These are phyloP conservation scores for Diabrotica undecimpunctata DNA, from an alignment of 1,140 invertebrate species.

Conservation along the genomic window DNA sequence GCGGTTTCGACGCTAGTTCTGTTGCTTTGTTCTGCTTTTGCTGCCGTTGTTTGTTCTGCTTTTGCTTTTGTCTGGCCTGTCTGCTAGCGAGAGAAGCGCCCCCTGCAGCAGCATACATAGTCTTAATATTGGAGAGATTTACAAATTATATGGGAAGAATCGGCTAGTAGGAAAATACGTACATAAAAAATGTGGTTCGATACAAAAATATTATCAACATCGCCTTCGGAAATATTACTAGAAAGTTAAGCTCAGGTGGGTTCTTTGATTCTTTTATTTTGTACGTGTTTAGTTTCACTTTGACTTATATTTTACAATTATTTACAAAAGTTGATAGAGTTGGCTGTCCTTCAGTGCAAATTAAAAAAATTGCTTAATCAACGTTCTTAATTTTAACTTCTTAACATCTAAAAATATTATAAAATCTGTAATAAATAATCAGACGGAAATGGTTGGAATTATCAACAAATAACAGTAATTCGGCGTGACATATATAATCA, in stretches of 20 bases:
- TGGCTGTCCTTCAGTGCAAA: neutral
- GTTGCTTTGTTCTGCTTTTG: constrained; percentile 47
- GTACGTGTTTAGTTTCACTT: no score
- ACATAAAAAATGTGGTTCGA: neutral
- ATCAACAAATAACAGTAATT: constrained; percentile 22
- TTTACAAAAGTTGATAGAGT: neutral
- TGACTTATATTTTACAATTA: neutral
- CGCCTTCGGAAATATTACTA: no score
- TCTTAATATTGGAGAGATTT: constrained; percentile 32
- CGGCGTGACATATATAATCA: constrained; percentile 11
- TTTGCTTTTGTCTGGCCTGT: constrained; percentile 56
- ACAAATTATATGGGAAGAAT: neutral
- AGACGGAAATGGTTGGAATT: constrained; percentile 7
- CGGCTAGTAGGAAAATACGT: neutral
- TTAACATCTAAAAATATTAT: constrained; percentile 26
- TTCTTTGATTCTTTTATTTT: no score
- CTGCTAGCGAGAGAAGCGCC: constrained; percentile 68
- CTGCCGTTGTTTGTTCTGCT: constrained; percentile 48
- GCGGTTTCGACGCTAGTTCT: constrained; percentile 41
- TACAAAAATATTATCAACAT: neutral
- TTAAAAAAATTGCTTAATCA: neutral
- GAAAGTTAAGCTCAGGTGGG: no score
- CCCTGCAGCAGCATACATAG: constrained; percentile 72
- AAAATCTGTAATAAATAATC: constrained; percentile 4
- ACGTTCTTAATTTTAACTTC: neutral